Conservation (phyloP, 92 coral and sea anemone genomes). For the Zoanthus sansibaricus region DNA sequence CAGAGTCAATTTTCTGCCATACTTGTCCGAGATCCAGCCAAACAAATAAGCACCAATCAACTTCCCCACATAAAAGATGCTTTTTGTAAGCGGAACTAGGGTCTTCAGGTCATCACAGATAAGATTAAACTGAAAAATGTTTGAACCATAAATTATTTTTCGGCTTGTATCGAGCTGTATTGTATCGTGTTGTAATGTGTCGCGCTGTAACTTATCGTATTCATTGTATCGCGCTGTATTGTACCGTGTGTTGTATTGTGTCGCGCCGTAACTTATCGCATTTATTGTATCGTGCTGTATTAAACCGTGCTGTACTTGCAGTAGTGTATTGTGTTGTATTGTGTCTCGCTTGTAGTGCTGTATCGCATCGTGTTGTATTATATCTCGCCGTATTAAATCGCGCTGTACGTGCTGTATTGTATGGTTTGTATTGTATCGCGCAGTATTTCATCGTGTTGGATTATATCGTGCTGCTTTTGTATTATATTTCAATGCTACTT, state of each 20-base stretch:
- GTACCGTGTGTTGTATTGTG: neutral
- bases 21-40: constrained; percentile 98
- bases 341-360: too few species aligned
- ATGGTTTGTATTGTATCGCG: too few species aligned
- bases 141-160: too few species aligned
- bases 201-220: too few species aligned
- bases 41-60: constrained; percentile 96
- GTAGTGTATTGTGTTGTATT: neutral
- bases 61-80: constrained; percentile 96
- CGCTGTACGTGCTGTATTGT: too few species aligned
- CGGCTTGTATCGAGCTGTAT: neutral
- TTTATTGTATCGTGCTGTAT: too few species aligned
- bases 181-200: neutral
- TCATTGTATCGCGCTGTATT: neutral
- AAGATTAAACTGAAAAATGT: constrained; percentile 76
- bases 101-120: constrained; percentile 89
- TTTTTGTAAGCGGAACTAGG: constrained; percentile 94
- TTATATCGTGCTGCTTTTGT: too few species aligned
- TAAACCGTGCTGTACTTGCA: too few species aligned
- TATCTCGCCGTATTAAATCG: too few species aligned
- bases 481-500: too few species aligned
- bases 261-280: neutral
- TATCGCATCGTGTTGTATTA: too few species aligned
- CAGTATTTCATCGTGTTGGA: too few species aligned
- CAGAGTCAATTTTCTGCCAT: constrained; percentile 87